Conservation (phyloP, 1,140 invertebrate species). For the Heliconius congener region DNA sequence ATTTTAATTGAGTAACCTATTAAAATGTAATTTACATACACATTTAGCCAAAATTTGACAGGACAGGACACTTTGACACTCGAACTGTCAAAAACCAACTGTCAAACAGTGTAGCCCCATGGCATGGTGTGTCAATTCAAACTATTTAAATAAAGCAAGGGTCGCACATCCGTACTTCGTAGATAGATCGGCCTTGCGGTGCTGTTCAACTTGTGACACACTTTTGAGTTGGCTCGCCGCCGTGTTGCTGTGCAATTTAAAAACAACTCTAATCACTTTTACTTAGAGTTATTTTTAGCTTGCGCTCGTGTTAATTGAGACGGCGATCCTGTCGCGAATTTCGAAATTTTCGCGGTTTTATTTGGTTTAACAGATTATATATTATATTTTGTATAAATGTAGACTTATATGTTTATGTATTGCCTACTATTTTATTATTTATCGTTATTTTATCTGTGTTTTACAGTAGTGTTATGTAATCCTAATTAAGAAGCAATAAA, state of each 20-base stretch:
- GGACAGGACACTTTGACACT: background rate
- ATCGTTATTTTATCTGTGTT: background rate
- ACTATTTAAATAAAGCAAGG: constrained; percentile 58
- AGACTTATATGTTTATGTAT: background rate
- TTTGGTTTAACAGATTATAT: constrained; percentile 13
- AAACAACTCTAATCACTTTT: constrained; percentile 48
- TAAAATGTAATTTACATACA: background rate
- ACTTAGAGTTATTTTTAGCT: constrained; percentile 49
- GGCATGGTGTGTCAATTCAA: constrained; percentile 18
- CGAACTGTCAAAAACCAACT: constrained; percentile 5
- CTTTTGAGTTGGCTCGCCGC: constrained; percentile 77
- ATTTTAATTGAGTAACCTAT: background rate
- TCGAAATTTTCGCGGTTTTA: constrained; percentile 64
- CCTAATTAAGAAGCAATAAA: background rate
- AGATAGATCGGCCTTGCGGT: constrained; percentile 77
- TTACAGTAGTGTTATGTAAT: background rate
- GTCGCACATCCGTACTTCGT: constrained; percentile 73
- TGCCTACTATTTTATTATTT: background rate
- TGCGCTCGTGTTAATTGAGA: constrained; percentile 73
- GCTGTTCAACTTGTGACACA: constrained; percentile 78
- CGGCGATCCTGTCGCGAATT: constrained; percentile 71
- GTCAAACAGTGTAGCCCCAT: background rate
- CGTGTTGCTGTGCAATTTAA: constrained; percentile 50
- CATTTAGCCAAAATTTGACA: background rate
- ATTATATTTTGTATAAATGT: background rate